Evolutionary conservation across 2,888 invertebrate species (phyloP).

Genomic region (Drosophila algonquin): DNA sequence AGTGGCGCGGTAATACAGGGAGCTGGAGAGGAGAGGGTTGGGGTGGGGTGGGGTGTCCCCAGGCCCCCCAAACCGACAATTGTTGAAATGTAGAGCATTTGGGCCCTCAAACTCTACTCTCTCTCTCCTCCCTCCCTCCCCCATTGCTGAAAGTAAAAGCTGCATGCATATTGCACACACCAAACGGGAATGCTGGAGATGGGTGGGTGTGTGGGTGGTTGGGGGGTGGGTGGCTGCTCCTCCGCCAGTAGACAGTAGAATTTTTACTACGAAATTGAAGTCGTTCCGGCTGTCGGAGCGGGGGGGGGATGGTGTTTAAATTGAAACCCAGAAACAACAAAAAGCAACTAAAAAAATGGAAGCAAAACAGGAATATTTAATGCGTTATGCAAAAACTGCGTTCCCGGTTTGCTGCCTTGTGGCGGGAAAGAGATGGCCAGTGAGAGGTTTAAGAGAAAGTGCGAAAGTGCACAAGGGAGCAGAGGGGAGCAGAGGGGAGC

Average conservation of each 20-base stretch:
- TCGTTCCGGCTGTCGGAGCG: no score
- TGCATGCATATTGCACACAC: constrained; percentile 44
- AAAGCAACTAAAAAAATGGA: constrained; percentile 21
- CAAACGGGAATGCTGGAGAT: constrained; percentile 7
- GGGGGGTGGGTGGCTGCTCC: no score
- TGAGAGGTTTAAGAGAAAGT: constrained; percentile 8
- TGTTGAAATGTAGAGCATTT: constrained; percentile 66
- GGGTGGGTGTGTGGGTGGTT: no score
- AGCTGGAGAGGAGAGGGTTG: background rate
- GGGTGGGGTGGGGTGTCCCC: constrained; percentile 5
- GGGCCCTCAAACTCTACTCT: constrained; percentile 20
- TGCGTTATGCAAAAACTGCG: constrained; percentile 76
- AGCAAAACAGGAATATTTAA: constrained; percentile 76
- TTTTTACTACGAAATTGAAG: no score
- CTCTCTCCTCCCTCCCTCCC: constrained; percentile 4
- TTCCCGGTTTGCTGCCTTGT: constrained; percentile 27
- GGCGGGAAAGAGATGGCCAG: constrained; percentile 12
- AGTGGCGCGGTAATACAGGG: constrained; percentile 54
- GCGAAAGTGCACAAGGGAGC: background rate
- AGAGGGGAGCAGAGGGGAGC: background rate
- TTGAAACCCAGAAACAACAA: constrained; percentile 65
- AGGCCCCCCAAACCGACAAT: constrained; percentile 57
- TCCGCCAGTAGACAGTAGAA: no score
- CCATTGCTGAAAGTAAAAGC: constrained; percentile 65
- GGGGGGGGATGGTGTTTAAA: constrained; percentile 64